A percentile compares a stretch with the other conserved stretches of the same genome.
These are phyloP conservation scores for Prionchulus punctatus DNA, from an alignment of 2,888 invertebrate genomes.

Conservation along the genomic window DNA sequence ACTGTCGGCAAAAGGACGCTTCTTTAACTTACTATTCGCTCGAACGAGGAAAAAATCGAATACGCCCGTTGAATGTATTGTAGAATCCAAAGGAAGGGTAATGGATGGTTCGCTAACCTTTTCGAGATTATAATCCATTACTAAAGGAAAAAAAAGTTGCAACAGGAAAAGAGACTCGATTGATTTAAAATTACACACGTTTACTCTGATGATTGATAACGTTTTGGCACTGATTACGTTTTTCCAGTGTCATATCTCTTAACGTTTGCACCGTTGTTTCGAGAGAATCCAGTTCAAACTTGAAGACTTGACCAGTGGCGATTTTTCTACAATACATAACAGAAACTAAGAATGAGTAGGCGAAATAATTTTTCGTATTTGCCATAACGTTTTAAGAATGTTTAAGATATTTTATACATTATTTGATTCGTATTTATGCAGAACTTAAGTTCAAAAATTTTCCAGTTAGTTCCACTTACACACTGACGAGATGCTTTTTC, in stretches of 20 bases:
- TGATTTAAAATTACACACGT: no score
- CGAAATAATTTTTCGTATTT: no score
- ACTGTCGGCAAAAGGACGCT: no score
- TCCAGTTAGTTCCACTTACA: constrained; percentile 28
- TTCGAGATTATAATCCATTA: constrained; percentile 34
- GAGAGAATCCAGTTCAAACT: constrained; percentile 22
- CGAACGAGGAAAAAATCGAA: constrained; percentile 34
- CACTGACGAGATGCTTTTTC: constrained; percentile 25
- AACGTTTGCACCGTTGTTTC: constrained; percentile 29
- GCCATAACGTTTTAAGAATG: no score
- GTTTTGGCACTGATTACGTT: no score
- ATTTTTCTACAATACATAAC: background rate
- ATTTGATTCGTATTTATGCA: background rate
- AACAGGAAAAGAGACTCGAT: no score
- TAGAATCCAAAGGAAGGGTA: constrained; percentile 30
- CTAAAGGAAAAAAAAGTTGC: no score
- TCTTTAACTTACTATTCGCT: constrained; percentile 15
- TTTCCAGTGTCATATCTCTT: constrained; percentile 18
- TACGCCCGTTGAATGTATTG: constrained; percentile 31
- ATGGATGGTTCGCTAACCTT: constrained; percentile 32
- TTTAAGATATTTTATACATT: background rate
- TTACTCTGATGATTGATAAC: no score
- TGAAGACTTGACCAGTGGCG: background rate
- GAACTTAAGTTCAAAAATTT: background rate
- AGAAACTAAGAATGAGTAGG: no score